A percentile compares a stretch with the other conserved stretches of the same genome.
Evolutionary conservation across 2,113 vertebrate genomes (phyloP).

Genomic region (Nestor notabilis): DNA sequence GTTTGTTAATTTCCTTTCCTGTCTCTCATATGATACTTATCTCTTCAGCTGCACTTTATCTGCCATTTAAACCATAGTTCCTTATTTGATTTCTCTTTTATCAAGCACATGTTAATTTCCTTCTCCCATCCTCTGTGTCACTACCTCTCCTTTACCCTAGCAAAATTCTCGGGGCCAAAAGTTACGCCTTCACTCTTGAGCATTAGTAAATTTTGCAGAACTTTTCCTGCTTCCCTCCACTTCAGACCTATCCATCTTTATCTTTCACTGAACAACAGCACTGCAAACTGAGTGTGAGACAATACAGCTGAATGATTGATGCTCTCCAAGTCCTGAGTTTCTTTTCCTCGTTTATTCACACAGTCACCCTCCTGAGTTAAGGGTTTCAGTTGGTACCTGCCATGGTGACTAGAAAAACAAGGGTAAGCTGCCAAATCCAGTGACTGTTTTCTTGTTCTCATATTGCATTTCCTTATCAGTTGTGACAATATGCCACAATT

Average conservation of each 20-base stretch:
- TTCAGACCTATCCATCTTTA: constrained; percentile 69
- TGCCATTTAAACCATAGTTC: constrained; percentile 55
- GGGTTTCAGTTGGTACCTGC: constrained; percentile 38
- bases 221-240: not conserved
- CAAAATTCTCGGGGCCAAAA: constrained; percentile 45
- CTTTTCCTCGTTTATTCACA: constrained; percentile 12
- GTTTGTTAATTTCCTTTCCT: constrained; percentile 43
- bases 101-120: constrained; percentile 60
- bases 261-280: constrained; percentile 65
- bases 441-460: constrained; percentile 65
- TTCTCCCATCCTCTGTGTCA: constrained; percentile 8
- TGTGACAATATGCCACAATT: constrained; percentile 81
- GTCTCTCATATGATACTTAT: not conserved
- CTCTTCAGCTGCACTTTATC: constrained; percentile 18
- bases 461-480: constrained; percentile 74
- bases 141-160: not conserved
- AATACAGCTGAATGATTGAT: constrained; percentile 63
- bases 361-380: constrained; percentile 28
- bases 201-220: constrained; percentile 49
- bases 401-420: constrained; percentile 54
- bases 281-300: constrained; percentile 66
- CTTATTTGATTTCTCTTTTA: constrained; percentile 68
- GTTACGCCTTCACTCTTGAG: constrained; percentile 7
- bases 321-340: constrained; percentile 4
- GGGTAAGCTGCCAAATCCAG: constrained; percentile 66